Evolutionary conservation across 2,797 vertebrate species (phyloP).

Genomic region (Eidolon dupreanum): DNA sequence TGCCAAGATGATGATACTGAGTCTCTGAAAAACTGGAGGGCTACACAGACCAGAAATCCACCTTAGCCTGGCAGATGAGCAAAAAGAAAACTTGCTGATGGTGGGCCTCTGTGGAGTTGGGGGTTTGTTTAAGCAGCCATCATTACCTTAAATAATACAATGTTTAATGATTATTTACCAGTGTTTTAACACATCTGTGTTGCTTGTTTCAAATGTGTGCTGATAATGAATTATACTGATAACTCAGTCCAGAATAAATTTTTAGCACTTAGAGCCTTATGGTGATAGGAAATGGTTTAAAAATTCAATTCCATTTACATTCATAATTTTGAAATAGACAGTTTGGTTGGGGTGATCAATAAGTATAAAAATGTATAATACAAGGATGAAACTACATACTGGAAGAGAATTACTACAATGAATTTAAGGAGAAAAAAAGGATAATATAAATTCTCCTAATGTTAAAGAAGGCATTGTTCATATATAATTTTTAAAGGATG

Average conservation of each 20-base stretch:
- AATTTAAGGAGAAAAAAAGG: background rate
- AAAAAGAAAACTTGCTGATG: no score
- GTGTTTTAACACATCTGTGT: background rate
- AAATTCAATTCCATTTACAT: background rate
- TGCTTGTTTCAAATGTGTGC: background rate
- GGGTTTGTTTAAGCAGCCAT: background rate
- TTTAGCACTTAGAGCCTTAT: background rate
- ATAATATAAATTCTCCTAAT: background rate
- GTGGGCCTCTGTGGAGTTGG: background rate
- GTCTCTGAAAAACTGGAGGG: background rate
- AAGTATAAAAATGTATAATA: background rate
- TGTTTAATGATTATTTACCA: background rate
- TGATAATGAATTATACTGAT: background rate
- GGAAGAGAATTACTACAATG: background rate
- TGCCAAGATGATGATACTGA: no score
- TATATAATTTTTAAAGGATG: background rate
- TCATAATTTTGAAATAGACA: background rate
- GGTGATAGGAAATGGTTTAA: background rate
- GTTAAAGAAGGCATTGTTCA: background rate
- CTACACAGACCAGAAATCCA: no score
- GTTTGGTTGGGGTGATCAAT: background rate
- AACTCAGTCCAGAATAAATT: background rate
- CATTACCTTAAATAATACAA: background rate
- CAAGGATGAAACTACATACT: background rate
- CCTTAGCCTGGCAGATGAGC: background rate